These are phyloP conservation scores for Hecatera dysodea DNA, from an alignment of 2,888 invertebrate genomes.

Conservation along the genomic window DNA sequence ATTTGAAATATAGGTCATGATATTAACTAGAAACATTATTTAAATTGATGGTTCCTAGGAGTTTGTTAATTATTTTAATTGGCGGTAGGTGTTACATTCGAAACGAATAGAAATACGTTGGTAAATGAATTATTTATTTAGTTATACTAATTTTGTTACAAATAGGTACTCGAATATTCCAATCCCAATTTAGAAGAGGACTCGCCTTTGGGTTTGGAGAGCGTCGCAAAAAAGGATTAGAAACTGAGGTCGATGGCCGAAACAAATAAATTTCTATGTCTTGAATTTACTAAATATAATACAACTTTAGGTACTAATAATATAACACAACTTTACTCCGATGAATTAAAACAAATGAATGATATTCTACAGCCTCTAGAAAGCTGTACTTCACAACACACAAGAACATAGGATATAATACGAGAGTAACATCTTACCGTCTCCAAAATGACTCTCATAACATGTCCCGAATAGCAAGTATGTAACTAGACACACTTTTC, in stretches of 20 bases:
- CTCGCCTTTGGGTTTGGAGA: not conserved
- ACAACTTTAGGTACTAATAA: not conserved
- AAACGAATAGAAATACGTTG: constrained; percentile 25
- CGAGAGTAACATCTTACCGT: constrained; percentile 14
- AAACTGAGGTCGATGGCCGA: constrained; percentile 10
- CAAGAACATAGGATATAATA: constrained; percentile 5
- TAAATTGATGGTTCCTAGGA: constrained; percentile 53
- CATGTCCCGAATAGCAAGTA: constrained; percentile 44
- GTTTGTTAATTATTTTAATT: constrained; percentile 50
- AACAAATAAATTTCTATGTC: not conserved
- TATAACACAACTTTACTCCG: not conserved
- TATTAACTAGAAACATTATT: constrained; percentile 55
- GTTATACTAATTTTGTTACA: constrained; percentile 10
- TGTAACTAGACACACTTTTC: constrained; percentile 27
- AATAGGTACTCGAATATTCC: too few species aligned
- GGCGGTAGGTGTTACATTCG: constrained; percentile 22
- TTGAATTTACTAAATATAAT: not conserved
- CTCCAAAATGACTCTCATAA: constrained; percentile 25
- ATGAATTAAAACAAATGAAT: not conserved
- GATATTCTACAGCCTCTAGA: not conserved
- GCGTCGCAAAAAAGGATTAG: constrained; percentile 27
- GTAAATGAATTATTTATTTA: constrained; percentile 3
- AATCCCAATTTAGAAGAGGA: constrained; percentile 7
- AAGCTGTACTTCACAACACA: constrained; percentile 1
- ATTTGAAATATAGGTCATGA: constrained; percentile 47